A percentile compares a stretch with the other conserved stretches of the same genome.
Evolutionary conservation across 2,797 vertebrate genomes (phyloP).

Genomic region (Poliocrania exsul): DNA sequence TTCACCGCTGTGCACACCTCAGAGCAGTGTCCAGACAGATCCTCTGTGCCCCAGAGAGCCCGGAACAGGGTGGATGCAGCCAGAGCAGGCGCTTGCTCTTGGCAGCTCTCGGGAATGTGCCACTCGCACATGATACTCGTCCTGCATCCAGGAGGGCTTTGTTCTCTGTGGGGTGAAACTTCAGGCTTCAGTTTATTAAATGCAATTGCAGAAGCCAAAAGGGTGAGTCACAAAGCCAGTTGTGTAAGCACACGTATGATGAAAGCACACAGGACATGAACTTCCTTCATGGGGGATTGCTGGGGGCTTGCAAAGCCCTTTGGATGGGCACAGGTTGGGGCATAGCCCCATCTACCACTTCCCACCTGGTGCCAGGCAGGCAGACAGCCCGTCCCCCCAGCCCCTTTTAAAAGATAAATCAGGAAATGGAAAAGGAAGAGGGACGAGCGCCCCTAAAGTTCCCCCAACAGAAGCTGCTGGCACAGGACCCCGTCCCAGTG

Average conservation of each 20-base stretch:
- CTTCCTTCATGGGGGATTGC: not conserved
- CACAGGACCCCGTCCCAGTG: rapidly evolving
- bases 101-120: not conserved
- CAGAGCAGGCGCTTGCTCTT: not conserved
- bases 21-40: not conserved
- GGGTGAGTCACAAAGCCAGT: slow-evolving; percentile 11
- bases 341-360: not conserved
- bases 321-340: not conserved
- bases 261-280: not conserved
- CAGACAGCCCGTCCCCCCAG: not conserved
- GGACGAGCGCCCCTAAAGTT: not conserved
- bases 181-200: slow-evolving; percentile 22
- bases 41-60: rapidly evolving
- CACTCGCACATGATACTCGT: rapidly evolving
- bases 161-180: slow-evolving; percentile 32
- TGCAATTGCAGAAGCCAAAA: not conserved
- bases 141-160: slow-evolving; percentile 34
- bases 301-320: not conserved
- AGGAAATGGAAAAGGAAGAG: not conserved
- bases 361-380: not conserved
- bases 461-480: not conserved
- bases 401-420: not conserved
- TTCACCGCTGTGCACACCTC: not conserved
- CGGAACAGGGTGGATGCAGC: rapidly evolving
- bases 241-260: not conserved